Percentiles rank a stretch among this genome's conserved stretches.
Evolutionary conservation across 2,888 invertebrate genomes (phyloP).

Genomic region (Hetaerina titia): DNA sequence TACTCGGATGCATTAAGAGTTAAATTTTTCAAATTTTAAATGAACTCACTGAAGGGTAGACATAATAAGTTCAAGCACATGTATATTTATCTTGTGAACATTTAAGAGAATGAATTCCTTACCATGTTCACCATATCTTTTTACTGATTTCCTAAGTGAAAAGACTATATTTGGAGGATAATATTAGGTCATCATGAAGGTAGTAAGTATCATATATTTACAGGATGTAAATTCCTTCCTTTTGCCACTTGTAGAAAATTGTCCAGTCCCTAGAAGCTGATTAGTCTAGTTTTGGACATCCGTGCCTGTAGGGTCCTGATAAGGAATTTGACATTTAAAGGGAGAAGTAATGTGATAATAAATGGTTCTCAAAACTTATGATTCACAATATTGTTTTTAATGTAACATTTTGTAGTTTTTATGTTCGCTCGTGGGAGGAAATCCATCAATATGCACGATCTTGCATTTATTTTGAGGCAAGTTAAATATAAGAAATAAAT

Average conservation of each 20-base stretch:
- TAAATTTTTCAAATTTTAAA: constrained; percentile 67
- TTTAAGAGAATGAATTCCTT: constrained; percentile 53
- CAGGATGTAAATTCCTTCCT: constrained; percentile 61
- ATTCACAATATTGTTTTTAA: constrained; percentile 51
- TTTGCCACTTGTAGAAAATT: constrained; percentile 66
- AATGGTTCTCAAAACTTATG: constrained; percentile 60
- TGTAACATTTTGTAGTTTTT: constrained; percentile 58
- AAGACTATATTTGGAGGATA: constrained; percentile 66
- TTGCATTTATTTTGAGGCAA: constrained; percentile 38
- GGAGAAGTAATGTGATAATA: constrained; percentile 68
- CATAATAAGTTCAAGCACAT: constrained; percentile 56
- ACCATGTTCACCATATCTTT: constrained; percentile 62
- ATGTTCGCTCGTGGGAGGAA: constrained; percentile 24
- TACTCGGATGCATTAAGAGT: constrained; percentile 62
- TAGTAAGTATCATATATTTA: constrained; percentile 65
- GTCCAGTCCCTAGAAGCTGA: constrained; percentile 66
- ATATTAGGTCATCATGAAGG: constrained; percentile 54
- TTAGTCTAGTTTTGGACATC: constrained; percentile 68
- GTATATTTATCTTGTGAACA: constrained; percentile 65
- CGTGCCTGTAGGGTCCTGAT: constrained; percentile 67
- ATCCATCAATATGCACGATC: constrained; percentile 44
- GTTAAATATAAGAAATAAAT: constrained; percentile 33
- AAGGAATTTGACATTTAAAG: constrained; percentile 56
- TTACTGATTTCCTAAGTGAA: constrained; percentile 65
- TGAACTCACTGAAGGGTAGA: constrained; percentile 60